phyloP scores from a whole-genome alignment of 2,113 vertebrate species.

The Etheostoma cragini region DNA sequence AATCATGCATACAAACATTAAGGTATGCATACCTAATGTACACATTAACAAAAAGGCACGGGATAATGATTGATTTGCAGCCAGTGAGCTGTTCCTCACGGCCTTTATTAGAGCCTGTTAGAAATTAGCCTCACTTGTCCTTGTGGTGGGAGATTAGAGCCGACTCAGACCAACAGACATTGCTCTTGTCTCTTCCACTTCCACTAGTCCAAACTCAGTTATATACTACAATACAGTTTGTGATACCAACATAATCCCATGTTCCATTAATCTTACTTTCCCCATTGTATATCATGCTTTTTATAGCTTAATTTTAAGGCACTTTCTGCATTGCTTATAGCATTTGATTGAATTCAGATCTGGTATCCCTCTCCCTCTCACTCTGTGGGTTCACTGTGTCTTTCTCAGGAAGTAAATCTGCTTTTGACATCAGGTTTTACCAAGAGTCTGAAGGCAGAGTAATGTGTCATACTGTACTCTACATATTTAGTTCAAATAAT shows the following conservation, averaged over 20 bases:
- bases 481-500: slow-evolving; percentile 36
- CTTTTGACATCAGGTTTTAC: slow-evolving; percentile 63
- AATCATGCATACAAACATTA: slow-evolving; percentile 3
- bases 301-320: slow-evolving; percentile 17
- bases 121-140: slow-evolving; percentile 74
- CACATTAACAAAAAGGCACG: not conserved
- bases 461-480: slow-evolving; percentile 8
- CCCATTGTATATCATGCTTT: slow-evolving; percentile 20
- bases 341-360: slow-evolving; percentile 61
- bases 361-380: slow-evolving; percentile 25
- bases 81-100: slow-evolving; percentile 39
- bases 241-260: slow-evolving; percentile 65
- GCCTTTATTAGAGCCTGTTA: slow-evolving; percentile 53
- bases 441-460: slow-evolving; percentile 29
- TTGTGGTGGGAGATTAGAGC: slow-evolving; percentile 57
- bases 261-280: slow-evolving; percentile 49
- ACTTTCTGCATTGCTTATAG: slow-evolving; percentile 31
- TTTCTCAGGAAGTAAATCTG: slow-evolving; percentile 52
- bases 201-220: slow-evolving; percentile 64
- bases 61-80: slow-evolving; percentile 59
- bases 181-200: slow-evolving; percentile 20
- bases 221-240: slow-evolving; percentile 49
- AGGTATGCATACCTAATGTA: slow-evolving; percentile 1
- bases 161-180: slow-evolving; percentile 24
- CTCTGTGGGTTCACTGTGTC: slow-evolving; percentile 47